Base-by-base conservation (phyloP, 1,140 invertebrate genomes). In the Andrena cerasifolii region DNA sequence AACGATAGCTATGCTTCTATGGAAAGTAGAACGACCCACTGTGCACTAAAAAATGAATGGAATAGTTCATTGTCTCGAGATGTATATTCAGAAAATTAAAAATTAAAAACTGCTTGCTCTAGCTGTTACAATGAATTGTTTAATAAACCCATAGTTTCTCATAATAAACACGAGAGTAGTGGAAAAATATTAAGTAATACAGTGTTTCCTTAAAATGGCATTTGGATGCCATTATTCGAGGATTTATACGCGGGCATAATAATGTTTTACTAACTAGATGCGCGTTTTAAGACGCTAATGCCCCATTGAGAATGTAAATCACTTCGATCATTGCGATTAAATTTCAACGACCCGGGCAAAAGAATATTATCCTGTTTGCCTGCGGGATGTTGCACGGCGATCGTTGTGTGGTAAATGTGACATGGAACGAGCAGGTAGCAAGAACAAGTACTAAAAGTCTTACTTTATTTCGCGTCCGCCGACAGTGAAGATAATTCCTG, bases 331-430 rank as follows among this genome's bases (percentile, higher is more conserved):
- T n/a, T 4, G 16, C 70, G 70, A 73, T 73, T 73, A 73, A 53
- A 73, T 73, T 53, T 40, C 45, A 63, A 71, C 45, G 45, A 58
- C 61, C 28, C 26, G 10, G 40, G n/a, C 40, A 40, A 72, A 73
- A 73, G 70, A 53, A 73, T 73, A 63, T 73, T 33, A 43, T 66
- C 62, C 51, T 70, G 65, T 68, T 76, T 59, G 43, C 8, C 8
- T 28, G n/a, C 1, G 16, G 51, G 24, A 63, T 36, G 36, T 43
- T 33, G 7, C 33, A 28, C 40, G 16, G 43, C 36, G 8, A 40
- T 75, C 61, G 72, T 45, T 66, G 73, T 67, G 40, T 21, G 40
- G 63, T 68, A 76, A 76, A 68, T 59, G 74, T 68, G 74, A 76
- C 74, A 76, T 5, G 51, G 21, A 76, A 68, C 65, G 65, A 68